Evolutionary conservation across 2,797 vertebrate species (phyloP), one percentile per base, ranked within the genome.

Genomic region (Decapterus maruadsi): DNA sequence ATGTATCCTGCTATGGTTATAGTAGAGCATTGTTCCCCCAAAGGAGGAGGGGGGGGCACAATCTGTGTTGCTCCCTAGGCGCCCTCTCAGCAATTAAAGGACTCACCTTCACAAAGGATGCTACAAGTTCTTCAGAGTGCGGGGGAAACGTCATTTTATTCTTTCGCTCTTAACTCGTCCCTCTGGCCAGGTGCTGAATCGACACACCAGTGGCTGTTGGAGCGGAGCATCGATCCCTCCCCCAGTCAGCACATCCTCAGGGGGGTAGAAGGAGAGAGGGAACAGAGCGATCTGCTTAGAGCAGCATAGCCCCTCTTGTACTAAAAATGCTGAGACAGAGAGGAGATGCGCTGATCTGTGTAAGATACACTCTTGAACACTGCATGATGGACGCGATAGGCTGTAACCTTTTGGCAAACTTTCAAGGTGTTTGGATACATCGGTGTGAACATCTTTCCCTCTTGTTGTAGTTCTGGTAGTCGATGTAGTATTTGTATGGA

Each of bases 241-340:
- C 85, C 84, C 85, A 81, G 87, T 88, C 87, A 80, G 83, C 80
- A 71, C 1, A 75, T 84, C 91, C 90, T 81, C 72, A 0, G 78
- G 77, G 86, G 40, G 40, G 58, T n/a, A 42, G 34, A 65, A 26
- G 64, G 64, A 68, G 79, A 75, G 73, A 61, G 74, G 38, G 64
- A 69, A 38, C 59, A 51, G 78, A 84, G 81, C 59, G 68, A 91
- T 92, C 65, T 93, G 92, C 94, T 94, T 91, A 91, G 88, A 88
- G 88, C 91, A 94, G 92, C 92, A 93, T 53, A 53, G 89, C 73
- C 66, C 68, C 82, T 68, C 84, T 72, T 78, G 85, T 88, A 68
- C 76, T 40, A 84, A 93, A 95, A 91, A 78, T 73, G 93, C 94
- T 94, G 93, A 95, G 91, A 88, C 89, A 90, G 94, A 92, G 72